Conservation (phyloP, 2,797 vertebrate genomes). For the Sebastes itinus region DNA sequence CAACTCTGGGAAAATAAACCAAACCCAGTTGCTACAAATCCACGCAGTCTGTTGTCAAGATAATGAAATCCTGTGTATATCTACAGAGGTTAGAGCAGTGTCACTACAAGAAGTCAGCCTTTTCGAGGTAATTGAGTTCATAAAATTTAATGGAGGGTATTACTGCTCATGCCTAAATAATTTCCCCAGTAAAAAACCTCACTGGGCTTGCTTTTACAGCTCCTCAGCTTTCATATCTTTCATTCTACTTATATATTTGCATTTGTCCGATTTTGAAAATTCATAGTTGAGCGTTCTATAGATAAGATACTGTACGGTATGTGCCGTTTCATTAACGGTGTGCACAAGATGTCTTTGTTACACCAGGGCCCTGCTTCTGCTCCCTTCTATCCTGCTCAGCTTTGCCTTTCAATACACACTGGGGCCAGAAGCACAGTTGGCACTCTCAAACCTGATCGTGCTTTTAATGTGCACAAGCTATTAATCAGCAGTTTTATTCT, state of each 20-base stretch:
- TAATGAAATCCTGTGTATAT: constrained; percentile 65
- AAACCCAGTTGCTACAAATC: constrained; percentile 25
- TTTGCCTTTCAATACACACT: constrained; percentile 30
- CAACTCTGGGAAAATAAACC: constrained; percentile 17
- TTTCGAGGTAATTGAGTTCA: constrained; percentile 70
- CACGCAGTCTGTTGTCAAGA: constrained; percentile 26
- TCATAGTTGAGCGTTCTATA: constrained; percentile 1
- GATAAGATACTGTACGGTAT: constrained; percentile 1
- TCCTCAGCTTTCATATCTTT: constrained; percentile 22
- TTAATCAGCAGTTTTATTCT: constrained; percentile 77
- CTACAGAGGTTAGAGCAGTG: constrained; percentile 62
- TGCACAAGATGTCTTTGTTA: background rate
- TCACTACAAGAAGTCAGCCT: constrained; percentile 68
- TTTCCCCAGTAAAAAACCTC: constrained; percentile 60
- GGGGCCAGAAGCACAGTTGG: constrained; percentile 60
- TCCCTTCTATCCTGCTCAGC: background rate
- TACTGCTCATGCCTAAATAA: constrained; percentile 75
- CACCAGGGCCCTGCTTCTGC: background rate
- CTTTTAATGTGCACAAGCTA: constrained; percentile 75
- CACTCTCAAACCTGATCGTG: constrained; percentile 59
- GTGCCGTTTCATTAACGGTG: constrained; percentile 24
- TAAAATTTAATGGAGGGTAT: constrained; percentile 76
- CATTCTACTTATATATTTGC: constrained; percentile 45
- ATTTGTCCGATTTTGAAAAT: constrained; percentile 32
- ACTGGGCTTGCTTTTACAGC: constrained; percentile 45